These are phyloP conservation scores for Ips nitidus DNA, from an alignment of 1,140 invertebrate genomes.

Conservation along the genomic window DNA sequence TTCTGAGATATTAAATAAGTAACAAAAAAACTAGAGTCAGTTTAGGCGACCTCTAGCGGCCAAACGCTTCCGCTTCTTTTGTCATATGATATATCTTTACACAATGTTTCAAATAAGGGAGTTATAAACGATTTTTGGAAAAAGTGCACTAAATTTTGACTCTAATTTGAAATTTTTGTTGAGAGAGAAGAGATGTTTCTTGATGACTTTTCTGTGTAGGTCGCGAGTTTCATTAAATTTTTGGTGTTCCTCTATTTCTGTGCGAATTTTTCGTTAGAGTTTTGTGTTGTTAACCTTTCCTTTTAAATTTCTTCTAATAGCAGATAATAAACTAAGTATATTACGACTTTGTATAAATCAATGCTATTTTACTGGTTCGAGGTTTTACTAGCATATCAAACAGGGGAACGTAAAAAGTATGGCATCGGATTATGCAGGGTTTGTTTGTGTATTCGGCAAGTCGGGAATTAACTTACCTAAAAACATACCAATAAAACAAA, in stretches of 20 bases:
- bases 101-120: too few relatives aligned
- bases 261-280: neutral
- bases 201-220: neutral
- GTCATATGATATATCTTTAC: too few relatives aligned
- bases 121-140: too few relatives aligned
- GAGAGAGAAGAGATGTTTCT: neutral
- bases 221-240: neutral
- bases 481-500: constrained; percentile 3
- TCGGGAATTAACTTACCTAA: neutral
- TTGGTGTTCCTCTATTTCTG: neutral
- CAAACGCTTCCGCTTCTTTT: too few relatives aligned
- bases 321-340: neutral
- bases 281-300: too few relatives aligned
- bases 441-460: neutral
- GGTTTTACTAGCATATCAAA: neutral
- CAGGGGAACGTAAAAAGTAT: neutral
- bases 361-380: neutral
- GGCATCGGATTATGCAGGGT: neutral
- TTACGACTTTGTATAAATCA: constrained; percentile 9
- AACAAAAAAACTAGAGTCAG: too few relatives aligned
- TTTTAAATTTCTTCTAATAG: neutral
- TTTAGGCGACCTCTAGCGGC: too few relatives aligned
- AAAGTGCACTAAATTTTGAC: too few relatives aligned
- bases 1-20: too few relatives aligned
- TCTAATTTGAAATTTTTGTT: neutral